These are phyloP conservation scores for Styela clava DNA, from an alignment of 23 tunicate genomes.

Conservation along the genomic window DNA sequence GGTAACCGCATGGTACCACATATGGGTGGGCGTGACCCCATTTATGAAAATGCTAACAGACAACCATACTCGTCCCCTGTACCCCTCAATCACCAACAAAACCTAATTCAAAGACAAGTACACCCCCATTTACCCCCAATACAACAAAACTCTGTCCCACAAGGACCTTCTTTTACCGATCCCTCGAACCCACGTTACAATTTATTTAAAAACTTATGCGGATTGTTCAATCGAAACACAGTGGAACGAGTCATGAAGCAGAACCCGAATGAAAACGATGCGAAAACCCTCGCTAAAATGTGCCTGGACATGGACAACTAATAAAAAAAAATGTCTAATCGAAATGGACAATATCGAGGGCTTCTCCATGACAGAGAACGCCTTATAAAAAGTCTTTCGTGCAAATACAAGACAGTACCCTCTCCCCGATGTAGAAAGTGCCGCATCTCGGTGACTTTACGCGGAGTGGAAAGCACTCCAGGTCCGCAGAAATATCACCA, in stretches of 20 bases:
- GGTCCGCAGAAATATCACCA: no score
- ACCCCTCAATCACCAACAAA: slow-evolving; percentile 20
- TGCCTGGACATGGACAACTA: slow-evolving; percentile 46
- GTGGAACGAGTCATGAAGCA: slow-evolving; percentile 59
- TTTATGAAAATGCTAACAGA: slow-evolving; percentile 1
- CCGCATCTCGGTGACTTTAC: no score
- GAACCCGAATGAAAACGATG: slow-evolving; percentile 52
- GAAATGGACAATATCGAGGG: no score
- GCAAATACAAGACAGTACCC: no score
- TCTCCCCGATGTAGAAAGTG: no score
- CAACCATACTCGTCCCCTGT: slow-evolving; percentile 1
- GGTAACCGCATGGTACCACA: slow-evolving; percentile 2
- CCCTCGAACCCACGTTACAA: slow-evolving; percentile 60
- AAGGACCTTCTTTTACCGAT: slow-evolving; percentile 20
- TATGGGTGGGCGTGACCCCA: slow-evolving; percentile 17
- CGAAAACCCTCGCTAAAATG: slow-evolving; percentile 59
- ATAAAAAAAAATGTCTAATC: no score
- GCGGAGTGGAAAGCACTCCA: no score
- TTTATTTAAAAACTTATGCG: slow-evolving; percentile 77
- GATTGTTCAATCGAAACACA: slow-evolving; percentile 53
- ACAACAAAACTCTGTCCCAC: slow-evolving; percentile 6
- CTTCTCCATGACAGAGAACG: no score
- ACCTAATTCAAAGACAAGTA: background rate
- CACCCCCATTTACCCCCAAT: slow-evolving; percentile 10
- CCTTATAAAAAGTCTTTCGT: no score